Evolutionary conservation across 2,113 vertebrate genomes (phyloP), one percentile per base, ranked within the genome.

Genomic region (Odobenus rosmarus): DNA sequence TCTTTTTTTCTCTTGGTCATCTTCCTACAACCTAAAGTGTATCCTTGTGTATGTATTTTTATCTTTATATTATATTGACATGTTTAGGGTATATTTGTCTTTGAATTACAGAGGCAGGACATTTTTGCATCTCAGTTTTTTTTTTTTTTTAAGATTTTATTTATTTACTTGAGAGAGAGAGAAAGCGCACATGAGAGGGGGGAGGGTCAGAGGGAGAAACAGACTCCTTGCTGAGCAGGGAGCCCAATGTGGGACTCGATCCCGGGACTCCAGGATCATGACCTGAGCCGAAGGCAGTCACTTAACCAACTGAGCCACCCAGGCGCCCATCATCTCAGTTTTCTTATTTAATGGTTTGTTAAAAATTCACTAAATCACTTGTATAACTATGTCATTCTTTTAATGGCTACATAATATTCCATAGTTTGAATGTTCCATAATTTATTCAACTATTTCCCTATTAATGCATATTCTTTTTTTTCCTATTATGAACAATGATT

Each of bases 81-180:
- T 74, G 46, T 92, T 95, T 36, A 49, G 24, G 55, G 36, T 92
- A 74, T 82, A 82, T 81, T 74, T 96, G 76, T 93, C 33, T 64
- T 13, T 62, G 46, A 82, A 53, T 89, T 82, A 15, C 13, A 53
- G 42, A 74, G 49, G n/a, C 14, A 62, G 67, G 42, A 33, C 7
- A 42, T 18, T 83, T 72, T 84, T 69, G 5, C 33, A 71, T 61
- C 49, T 76, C 31, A 1, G 18, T 62, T 94, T 89, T 39, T 39
- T 39, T 39, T 39, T 39, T 39, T 39, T 39, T 39, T 39, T 39
- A 39, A 39, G 39, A 39, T 39, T 39, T 39, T 39, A 39, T 39
- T 39, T 39, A 39, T 39, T 39, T 39, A 39, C 39, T 39, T 39
- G 39, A 39, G 39, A 39, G 39, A 39, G 39, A 39, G 39, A 39